Base-by-base conservation (phyloP, 2,113 vertebrate species). In the Perognathus longimembris region DNA sequence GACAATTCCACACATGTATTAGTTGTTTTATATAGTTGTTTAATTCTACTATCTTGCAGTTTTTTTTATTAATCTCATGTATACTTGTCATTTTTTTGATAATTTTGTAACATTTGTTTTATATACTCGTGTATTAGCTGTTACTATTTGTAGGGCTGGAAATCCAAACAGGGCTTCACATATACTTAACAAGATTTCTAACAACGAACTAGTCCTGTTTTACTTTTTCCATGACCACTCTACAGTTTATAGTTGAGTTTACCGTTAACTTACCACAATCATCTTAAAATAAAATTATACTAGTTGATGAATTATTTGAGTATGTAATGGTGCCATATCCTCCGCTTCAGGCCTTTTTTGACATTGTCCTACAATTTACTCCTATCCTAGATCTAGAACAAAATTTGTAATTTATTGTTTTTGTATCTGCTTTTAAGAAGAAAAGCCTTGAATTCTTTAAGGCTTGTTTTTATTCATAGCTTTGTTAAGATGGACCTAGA, bases 21-120 rank as follows among this genome's bases (percentile, higher is more conserved):
- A 45, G 45, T 45, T 45, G 45, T 45, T 12, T 45, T 10, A 24
- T 87, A 74, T 73, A 36, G 18, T 81, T 81, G 45, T 45, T 45
- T 45, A 74, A 54, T 74, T 81, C 20, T 85, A 45, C n/a, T 28
- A 18, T 76, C 26, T 90, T 71, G 26, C 24, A 38, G 1, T n/a
- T 94, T 88, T 82, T 82, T 78, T 54, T 84, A 0, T 83, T 78
- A 6, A 50, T 85, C 50, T 32, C 66, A 32, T 90, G 50, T 54
- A 54, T 74, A 70, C 20, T 4, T 71, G 11, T 69, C 32, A 12
- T 67, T 73, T 87, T 90, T 71, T 26, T 3, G 61, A 22, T 66
- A 59, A 54, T 54, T 95, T 93, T 82, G 66, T 42, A 50, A 67
- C 45, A 73, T 61, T 88, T 94, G 36, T 57, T 85, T 50, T 74